Base-by-base conservation (phyloP, 2,113 vertebrate genomes). In the Burhinus oedicnemus region DNA sequence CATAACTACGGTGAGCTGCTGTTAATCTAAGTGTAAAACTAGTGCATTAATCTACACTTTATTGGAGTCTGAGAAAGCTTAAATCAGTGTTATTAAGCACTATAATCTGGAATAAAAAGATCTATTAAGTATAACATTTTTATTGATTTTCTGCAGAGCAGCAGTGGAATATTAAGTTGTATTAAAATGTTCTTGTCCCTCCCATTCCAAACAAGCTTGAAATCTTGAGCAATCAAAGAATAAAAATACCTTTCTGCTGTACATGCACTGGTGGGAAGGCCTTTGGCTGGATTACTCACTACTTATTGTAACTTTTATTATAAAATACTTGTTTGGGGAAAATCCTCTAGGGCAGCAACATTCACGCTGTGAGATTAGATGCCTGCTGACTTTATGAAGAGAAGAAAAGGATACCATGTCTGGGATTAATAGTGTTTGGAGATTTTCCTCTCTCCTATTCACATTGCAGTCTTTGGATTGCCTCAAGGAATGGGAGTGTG, bases 261-360 rank as follows among this genome's bases (percentile, higher is more conserved):
- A 60, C 54, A 13, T 47, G 84, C 84, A 25, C 22, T 69, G 70
- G 58, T 80, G 74, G 45, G 75, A 91, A 80, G 82, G 70, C 79
- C 82, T 91, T 88, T 93, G 93, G 66, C 64, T 93, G 87, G 66
- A 51, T 93, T 96, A 47, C 78, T 95, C 71, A 18, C 82, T 62
- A 5, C 65, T 96, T 93, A 54, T 76, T 92, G 62, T 90, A 80
- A 85, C 82, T 87, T 96, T 55, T 91, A 75, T 75, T 88, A 44
- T 95, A 96, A 95, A 95, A 95, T 95, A 90, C 49, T 72, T 85
- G 62, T 83, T 94, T 66, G 81, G 57, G 87, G 70, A 93, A 97
- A 93, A 90, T 91, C 84, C 89, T 94, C 68, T 86, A 86, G 91
- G 95, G 91, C 95, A 95, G 84, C 70, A 90, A 5, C 82, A 44